Base-by-base conservation (phyloP, 2,113 vertebrate genomes). In the Anser brachyrhynchus region DNA sequence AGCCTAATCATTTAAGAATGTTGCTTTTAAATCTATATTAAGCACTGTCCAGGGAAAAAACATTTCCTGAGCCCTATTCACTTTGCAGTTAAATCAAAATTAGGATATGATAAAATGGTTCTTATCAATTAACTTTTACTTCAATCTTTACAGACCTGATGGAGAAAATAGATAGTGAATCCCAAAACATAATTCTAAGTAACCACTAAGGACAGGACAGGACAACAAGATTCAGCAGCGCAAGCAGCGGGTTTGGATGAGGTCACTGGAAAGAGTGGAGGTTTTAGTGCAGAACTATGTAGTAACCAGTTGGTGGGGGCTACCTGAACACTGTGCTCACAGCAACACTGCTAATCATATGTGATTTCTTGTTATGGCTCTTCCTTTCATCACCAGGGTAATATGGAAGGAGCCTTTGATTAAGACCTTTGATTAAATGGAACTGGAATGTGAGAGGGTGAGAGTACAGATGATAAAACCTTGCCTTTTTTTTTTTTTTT, bases 1-100 rank as follows among this genome's bases (percentile, higher is more conserved):
- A 91, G 21, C 6, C 20, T 20, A 85, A 39, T 66, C 83, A 94
- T 86, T 89, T 85, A 91, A 5, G 2, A 92, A 77, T 69, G 77
- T 41, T 89, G 65, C 29, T 77, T 89, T 75, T 49, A 93, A 95
- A 95, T 33, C 52, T 66, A 33, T 75, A 76, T 70, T 79, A 69
- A 89, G 41, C 16, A 79, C 52, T 59, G 22, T 43, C n/a, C 16
- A 13, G 46, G 41, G 54, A 18, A 2, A 2, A 72, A 86, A 8
- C 8, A 44, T 41, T 78, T n/a, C 33, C 10, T 28, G 23, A 81
- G 9, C 22, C 6, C 10, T 65, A 72, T 55, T 65, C 9, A 2
- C 19, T 87, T 84, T 65, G 26, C 52, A 87, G 49, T 76, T 83
- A 92, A 78, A 89, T 84, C 5, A 76, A 82, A 91, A 88, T 85